phyloP scores from a whole-genome alignment of 2,113 vertebrate species.

The Aplodontia rufa region DNA sequence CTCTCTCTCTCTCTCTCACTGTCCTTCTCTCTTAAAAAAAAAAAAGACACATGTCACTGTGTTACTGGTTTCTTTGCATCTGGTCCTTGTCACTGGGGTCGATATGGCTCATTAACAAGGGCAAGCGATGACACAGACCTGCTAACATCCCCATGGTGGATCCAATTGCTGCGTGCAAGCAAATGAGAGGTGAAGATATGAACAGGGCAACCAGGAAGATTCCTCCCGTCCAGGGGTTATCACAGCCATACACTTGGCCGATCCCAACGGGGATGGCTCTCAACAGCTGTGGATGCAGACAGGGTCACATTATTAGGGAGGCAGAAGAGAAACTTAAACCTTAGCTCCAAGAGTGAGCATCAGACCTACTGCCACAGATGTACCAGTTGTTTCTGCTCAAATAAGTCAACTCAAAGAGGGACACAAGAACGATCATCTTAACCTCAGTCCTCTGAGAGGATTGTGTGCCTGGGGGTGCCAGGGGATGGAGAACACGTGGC shows the following conservation, averaged over 20 bases:
- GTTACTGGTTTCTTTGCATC: neutral
- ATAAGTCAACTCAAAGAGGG: neutral
- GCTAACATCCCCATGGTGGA: conserved; percentile 91
- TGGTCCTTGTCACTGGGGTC: neutral
- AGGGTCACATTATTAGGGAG: neutral
- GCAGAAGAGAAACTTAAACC: neutral
- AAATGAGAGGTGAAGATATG: conserved; percentile 92
- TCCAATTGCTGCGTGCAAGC: conserved; percentile 89
- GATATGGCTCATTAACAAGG: neutral
- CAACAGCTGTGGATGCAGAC: conserved; percentile 85
- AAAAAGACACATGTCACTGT: too few relatives aligned
- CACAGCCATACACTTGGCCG: conserved; percentile 92
- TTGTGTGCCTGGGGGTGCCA: too few relatives aligned
- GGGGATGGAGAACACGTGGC: neutral
- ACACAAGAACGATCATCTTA: neutral
- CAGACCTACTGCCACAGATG: neutral
- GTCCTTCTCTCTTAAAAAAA: too few relatives aligned
- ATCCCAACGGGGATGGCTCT: conserved; percentile 90
- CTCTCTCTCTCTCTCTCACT: too few relatives aligned
- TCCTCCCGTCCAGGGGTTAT: conserved; percentile 93
- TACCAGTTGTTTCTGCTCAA: neutral
- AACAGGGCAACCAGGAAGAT: conserved; percentile 90
- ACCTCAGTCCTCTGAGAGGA: neutral
- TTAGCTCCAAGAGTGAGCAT: neutral
- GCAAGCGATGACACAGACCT: conserved; percentile 79